Base-by-base conservation (phyloP, 2,113 vertebrate genomes). In the Noturus placidus region DNA sequence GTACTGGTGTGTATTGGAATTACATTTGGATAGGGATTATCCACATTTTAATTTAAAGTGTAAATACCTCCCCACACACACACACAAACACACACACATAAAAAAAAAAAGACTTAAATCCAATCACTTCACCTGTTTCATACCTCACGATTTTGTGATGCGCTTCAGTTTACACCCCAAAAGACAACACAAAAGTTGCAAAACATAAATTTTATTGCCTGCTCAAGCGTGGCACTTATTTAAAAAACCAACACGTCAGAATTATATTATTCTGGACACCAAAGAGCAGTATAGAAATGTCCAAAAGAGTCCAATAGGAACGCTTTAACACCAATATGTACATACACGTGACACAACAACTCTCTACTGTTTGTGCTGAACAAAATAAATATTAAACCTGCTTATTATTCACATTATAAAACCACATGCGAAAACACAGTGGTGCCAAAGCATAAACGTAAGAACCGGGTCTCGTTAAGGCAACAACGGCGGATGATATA, bases 381-480 rank as follows among this genome's bases (percentile, higher is more conserved):
- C 72, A 35, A 83, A 86, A 89, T 90, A 90, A 90, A 90, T 90
- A 89, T 63, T 79, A 86, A 52, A 83, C 76, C 22, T 82, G 19
- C 20, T 61, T 2, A 38, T 82, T 72, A 89, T 87, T 89, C 72
- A 57, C 88, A 90, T 72, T 56, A 59, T 87, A 90, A 90, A 90
- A 88, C 20, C 46, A 65, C 27, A 27, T 27, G 57, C 30, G 13
- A 54, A 83, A 86, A 61, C 8, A 76, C 33, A 56, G 35, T 52
- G 10, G 84, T 54, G 14, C 50, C 46, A n/a, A 87, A 61, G n/a
- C 56, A 77, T 54, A 80, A 69, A 59, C 56, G 20, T 8, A 30
- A 25, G 56, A 70, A n/a, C 65, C 35, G 27, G 30, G 13, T 70
- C 46, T 69, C 22, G 25, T 56, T 35, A 88, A 76, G 83, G 74